Evolutionary conservation across 2,797 vertebrate genomes (phyloP).

Genomic region (Chrysocyon brachyurus): DNA sequence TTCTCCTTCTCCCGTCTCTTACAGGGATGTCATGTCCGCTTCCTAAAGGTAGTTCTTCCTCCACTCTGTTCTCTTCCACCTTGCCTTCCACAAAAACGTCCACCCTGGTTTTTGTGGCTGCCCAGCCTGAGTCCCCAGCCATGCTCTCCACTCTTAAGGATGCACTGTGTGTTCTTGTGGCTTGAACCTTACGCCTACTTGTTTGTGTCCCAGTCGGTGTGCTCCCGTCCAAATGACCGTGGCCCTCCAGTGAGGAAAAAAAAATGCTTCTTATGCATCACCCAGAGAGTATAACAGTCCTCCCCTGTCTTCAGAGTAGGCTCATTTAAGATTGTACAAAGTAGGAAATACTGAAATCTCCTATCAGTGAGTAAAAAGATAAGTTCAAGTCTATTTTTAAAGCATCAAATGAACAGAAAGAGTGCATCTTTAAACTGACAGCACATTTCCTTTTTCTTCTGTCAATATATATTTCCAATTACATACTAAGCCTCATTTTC

Average conservation of each 20-base stretch:
- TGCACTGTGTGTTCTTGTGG: slow-evolving; percentile 57
- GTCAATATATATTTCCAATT: not conserved
- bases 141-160: slow-evolving; percentile 70
- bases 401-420: slow-evolving; percentile 43
- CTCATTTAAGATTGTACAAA: not conserved
- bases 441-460: not conserved
- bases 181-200: not conserved
- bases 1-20: slow-evolving; percentile 86
- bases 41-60: slow-evolving; percentile 85
- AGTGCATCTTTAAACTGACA: slow-evolving; percentile 82
- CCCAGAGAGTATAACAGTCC: not conserved
- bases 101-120: not conserved
- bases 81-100: not conserved
- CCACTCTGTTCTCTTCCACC: slow-evolving; percentile 27
- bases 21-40: slow-evolving; percentile 82
- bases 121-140: not conserved
- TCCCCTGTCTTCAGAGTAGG: not conserved
- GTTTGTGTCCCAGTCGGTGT: not conserved
- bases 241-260: not conserved
- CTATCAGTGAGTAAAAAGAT: not conserved
- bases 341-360: not conserved
- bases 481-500: slow-evolving; percentile 29
- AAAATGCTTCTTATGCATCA: not conserved
- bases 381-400: not conserved
- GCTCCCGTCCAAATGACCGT: fast-evolving